Base-by-base conservation (phyloP, 2,797 vertebrate genomes). In the Myripristis murdjan region DNA sequence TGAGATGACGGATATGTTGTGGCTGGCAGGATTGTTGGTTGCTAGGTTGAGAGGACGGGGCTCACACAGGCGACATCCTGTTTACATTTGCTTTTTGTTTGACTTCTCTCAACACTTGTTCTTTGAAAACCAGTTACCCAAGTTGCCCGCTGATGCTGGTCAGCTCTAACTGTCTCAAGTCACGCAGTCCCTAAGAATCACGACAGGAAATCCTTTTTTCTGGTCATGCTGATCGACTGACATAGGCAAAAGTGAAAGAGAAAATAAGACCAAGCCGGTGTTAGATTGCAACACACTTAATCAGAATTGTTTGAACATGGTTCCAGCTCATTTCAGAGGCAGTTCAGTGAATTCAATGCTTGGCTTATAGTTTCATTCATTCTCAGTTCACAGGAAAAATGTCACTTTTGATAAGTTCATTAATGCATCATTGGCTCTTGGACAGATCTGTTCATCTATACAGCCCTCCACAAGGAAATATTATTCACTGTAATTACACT, bases 21-120 rank as follows among this genome's bases (percentile, higher is more conserved):
- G 16, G 15, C 49, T 52, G 49, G 49, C 6, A 24, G 44, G 4
- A 26, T 14, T 31, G 31, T 15, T 39, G 39, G 3, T 31, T 24
- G 14, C 15, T 6, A 44, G 18, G 6, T 47, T 57, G 15, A 52
- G 35, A 33, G 23, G 37, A 44, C 11, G 14, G 55, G 18, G 1
- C 23, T 22, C 12, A 18, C 3, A 12, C n/a, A 4, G 67, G 18
- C 28, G 24, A 58, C 52, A 39, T 62, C 41, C 74, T 55, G 74
- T 77, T 65, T 37, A 43, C 16, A 12, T 48, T 35, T 63, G 67
- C 53, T 57, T 68, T 28, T 56, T 46, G 67, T 60, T 57, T 61
- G 15, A 48, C 6, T 22, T 53, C 49, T 53, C 31, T 33, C 18
- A 37, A 58, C 31, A 31, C 16, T 22, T 39, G n/a, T 63, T 78